Conservation (phyloP, 2,888 invertebrate genomes). For the Psylliodes chrysocephalus region DNA sequence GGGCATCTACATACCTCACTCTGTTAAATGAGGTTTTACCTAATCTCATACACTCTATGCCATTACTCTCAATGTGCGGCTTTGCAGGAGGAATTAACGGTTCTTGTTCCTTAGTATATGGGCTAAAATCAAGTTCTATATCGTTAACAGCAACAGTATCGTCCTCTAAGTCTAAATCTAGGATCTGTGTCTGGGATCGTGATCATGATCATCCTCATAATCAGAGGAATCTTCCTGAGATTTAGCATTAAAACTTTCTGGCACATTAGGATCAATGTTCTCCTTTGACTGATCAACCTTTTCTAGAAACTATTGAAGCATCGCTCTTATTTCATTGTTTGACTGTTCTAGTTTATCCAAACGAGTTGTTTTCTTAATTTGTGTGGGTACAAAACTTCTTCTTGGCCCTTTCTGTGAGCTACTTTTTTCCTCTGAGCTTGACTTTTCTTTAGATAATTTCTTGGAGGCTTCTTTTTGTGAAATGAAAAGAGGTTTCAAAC, state of each 20-base stretch:
- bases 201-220: background rate
- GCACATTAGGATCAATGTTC: background rate
- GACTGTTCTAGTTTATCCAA: constrained; percentile 27
- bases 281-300: background rate
- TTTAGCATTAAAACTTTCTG: too few relatives aligned
- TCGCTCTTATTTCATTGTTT: constrained; percentile 21
- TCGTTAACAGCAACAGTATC: background rate
- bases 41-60: constrained; percentile 29
- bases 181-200: background rate
- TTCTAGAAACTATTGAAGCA: constrained; percentile 23
- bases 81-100: constrained; percentile 20
- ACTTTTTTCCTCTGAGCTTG: constrained; percentile 5
- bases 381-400: background rate
- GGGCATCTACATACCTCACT: constrained; percentile 27
- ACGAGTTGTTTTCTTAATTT: background rate
- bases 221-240: background rate
- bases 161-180: background rate
- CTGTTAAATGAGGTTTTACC: constrained; percentile 15
- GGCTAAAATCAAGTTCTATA: constrained; percentile 21
- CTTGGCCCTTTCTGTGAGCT: background rate
- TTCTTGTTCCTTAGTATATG: constrained; percentile 19
- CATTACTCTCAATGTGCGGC: constrained; percentile 29
- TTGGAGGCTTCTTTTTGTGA: constrained; percentile 36
- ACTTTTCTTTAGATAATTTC: constrained; percentile 1
- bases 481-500: constrained; percentile 39